phyloP scores from a whole-genome alignment of 2,888 invertebrate genomes.

The Ernsta delagoae region DNA sequence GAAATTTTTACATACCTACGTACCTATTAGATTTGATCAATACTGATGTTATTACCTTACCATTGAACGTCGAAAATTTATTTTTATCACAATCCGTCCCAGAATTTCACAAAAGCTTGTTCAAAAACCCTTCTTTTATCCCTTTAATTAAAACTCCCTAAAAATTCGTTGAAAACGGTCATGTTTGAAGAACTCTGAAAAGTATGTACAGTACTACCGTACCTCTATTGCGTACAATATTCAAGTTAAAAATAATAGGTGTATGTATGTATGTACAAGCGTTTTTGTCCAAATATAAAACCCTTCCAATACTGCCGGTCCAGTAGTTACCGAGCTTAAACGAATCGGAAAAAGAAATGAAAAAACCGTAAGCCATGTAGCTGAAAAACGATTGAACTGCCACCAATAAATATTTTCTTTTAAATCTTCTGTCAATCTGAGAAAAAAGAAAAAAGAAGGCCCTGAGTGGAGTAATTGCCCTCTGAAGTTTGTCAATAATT shows the following conservation, averaged over 20 bases:
- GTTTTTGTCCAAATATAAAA: not conserved
- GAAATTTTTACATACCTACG: no score
- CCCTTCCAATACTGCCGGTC: not conserved
- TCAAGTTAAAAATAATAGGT: not conserved
- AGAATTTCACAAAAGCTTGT: no score
- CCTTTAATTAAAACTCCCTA: not conserved
- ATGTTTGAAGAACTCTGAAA: not conserved
- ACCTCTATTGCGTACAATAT: no score
- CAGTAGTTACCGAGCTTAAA: conserved; percentile 1
- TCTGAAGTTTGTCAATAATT: not conserved
- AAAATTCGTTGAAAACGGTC: not conserved
- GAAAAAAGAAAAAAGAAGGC: not conserved
- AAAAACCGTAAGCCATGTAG: not conserved
- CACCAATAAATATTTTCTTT: not conserved
- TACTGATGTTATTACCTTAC: no score
- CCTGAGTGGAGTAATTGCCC: no score
- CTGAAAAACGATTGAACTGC: not conserved
- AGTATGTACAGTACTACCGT: not conserved
- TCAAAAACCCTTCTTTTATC: no score
- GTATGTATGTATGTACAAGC: not conserved
- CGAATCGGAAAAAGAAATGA: not conserved
- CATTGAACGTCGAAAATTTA: no score
- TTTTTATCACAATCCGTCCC: no score
- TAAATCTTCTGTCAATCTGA: not conserved
- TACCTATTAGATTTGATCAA: no score